Evolutionary conservation across 2,113 vertebrate species (phyloP), one percentile per base, ranked within the genome.

Genomic region (Cryptomyrus ogoouensis): DNA sequence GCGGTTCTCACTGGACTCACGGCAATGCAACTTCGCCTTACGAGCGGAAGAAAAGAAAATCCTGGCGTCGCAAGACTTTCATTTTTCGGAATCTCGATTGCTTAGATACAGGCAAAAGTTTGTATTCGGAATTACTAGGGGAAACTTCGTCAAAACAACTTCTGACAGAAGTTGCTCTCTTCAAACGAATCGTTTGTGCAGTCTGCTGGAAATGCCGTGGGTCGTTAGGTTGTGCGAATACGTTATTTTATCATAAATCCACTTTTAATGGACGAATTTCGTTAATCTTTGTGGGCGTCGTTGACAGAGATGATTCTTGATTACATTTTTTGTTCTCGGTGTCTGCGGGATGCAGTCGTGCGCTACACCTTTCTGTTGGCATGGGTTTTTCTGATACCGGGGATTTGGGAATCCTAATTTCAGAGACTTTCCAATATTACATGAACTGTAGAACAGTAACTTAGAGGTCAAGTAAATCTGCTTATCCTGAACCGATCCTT

Each of bases 341-440:
- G 35, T 88, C 31, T 58, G 42, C 17, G 56, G 35, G 62, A 70
- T 10, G 13, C 46, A n/a, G 31, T 88, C 9, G 56, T 44, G n/a
- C 58, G 31, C 31, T 13, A 15, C 42, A 19, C 39, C 12, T 66
- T 39, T 46, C 9, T 6, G 21, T 58, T 66, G 50, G 2, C 17
- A 70, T 88, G 87, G 87, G 44, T 70, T 62, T 88, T 42, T 24
- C n/a, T 66, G 12, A 44, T 58, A 58, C 19, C 8, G 15, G 87
- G 39, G 42, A 88, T 66, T 88, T 88, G 35, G 87, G 42, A 62
- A n/a, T 24, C 13, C 7, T 66, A 88, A 88, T 88, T 66, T 62
- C 2, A 70, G 27, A 27, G n/a, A 70, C 62, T 70, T 31, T 70
- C n/a, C 62, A 86, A 50, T 50, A 50, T 27, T 42, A 13, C 39